Percentiles rank a stretch among this genome's conserved stretches.
Evolutionary conservation across 2,797 vertebrate species (phyloP).

Genomic region (Poeciliopsis turneri): DNA sequence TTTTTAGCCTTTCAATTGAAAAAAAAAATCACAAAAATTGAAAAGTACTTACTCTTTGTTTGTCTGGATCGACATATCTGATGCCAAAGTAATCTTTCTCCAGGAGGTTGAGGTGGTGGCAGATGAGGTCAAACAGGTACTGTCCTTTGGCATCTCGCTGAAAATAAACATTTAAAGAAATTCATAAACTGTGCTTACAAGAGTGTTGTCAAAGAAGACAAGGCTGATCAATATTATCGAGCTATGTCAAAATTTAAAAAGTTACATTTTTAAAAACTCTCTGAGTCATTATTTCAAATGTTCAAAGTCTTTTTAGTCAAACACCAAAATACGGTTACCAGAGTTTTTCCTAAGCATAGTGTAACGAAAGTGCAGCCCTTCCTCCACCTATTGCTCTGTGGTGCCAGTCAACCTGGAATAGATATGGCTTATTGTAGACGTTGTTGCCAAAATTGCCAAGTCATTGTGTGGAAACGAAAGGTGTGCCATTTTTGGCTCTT

Average conservation of each 20-base stretch:
- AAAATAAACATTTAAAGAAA: slow-evolving; percentile 41
- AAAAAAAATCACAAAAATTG: neutral
- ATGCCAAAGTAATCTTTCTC: slow-evolving; percentile 99
- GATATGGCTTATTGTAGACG: neutral
- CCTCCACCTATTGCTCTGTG: neutral
- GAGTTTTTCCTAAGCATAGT: neutral
- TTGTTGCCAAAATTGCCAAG: neutral
- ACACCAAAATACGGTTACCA: neutral
- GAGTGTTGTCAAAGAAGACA: neutral
- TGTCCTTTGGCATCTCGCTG: slow-evolving; percentile 97
- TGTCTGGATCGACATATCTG: slow-evolving; percentile 95
- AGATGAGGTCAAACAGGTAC: slow-evolving; percentile 95
- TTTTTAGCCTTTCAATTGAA: neutral
- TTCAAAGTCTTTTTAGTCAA: neutral
- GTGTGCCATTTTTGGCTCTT: neutral
- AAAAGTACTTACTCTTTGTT: slow-evolving; percentile 88
- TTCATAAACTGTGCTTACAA: neutral
- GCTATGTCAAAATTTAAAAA: neutral
- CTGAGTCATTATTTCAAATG: neutral
- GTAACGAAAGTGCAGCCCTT: neutral
- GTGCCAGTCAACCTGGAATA: neutral
- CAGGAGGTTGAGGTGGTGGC: slow-evolving; percentile 95
- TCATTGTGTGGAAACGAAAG: neutral
- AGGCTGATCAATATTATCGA: neutral
- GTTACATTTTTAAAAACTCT: neutral